Conservation (phyloP, 35 echinoderm and acorn worm genomes). For the Hemicentrotus pulcherrimus region DNA sequence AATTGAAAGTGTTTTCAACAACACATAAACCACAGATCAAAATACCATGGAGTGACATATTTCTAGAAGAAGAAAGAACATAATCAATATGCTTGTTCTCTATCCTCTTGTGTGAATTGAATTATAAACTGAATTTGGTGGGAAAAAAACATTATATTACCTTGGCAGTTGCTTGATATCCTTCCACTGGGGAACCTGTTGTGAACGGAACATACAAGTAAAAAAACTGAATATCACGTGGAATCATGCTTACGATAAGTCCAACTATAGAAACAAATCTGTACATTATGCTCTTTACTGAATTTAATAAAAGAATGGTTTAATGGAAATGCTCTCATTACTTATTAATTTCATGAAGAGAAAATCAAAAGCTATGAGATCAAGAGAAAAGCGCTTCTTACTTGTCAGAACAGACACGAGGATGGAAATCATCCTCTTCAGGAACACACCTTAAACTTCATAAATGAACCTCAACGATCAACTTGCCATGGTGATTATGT, state of each 20-base stretch:
- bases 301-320: no score
- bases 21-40: no score
- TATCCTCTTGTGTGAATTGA: neutral
- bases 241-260: neutral
- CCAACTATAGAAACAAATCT: neutral
- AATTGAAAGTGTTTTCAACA: no score
- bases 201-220: neutral
- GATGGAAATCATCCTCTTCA: no score
- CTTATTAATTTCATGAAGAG: no score
- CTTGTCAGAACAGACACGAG: no score
- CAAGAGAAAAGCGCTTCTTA: no score
- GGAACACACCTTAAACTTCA: neutral
- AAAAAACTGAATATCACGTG: neutral
- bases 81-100: neutral
- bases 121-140: neutral
- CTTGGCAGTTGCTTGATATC: conserved; percentile 86
- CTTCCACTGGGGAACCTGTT: conserved; percentile 95
- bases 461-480: neutral
- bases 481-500: neutral
- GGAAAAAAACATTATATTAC: conserved; percentile 7
- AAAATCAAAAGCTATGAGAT: no score
- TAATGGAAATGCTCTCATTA: no score
- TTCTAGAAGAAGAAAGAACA: neutral
- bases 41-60: neutral
- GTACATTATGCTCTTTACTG: no score